A percentile compares a stretch with the other conserved stretches of the same genome.
Evolutionary conservation across 2,797 vertebrate genomes (phyloP).

Genomic region (Microhierax caerulescens): DNA sequence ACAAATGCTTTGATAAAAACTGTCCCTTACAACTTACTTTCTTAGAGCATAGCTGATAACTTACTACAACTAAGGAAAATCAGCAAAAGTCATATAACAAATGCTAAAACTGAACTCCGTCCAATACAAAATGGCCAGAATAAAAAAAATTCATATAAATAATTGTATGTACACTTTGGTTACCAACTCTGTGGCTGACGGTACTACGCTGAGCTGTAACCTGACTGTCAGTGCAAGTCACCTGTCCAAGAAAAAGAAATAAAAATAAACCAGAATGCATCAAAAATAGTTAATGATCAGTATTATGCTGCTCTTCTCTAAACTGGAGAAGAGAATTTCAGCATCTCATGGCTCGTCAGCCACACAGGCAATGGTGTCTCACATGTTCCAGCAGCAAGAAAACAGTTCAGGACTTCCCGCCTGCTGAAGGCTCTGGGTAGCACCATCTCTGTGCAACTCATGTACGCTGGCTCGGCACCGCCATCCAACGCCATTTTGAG

Average conservation of each 20-base stretch:
- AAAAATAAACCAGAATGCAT: background rate
- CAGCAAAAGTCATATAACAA: background rate
- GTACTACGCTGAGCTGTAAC: conserved; percentile 41
- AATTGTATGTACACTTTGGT: conserved; percentile 45
- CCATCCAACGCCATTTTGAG: background rate
- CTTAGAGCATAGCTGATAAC: background rate
- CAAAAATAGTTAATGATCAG: background rate
- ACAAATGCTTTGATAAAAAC: background rate
- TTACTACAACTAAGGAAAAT: background rate
- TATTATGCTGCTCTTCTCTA: background rate
- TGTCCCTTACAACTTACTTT: background rate
- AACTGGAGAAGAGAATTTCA: background rate
- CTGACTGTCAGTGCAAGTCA: conserved; percentile 56
- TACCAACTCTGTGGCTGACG: background rate
- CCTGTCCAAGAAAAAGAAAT: background rate
- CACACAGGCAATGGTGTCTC: background rate
- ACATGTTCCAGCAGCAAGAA: background rate
- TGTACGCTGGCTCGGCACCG: rapidly evolving
- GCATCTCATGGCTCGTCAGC: background rate
- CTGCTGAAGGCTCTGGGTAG: background rate
- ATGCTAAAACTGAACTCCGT: conserved; percentile 9
- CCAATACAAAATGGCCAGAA: conserved; percentile 45
- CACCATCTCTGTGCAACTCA: background rate
- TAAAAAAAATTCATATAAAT: conserved; percentile 66
- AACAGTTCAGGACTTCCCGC: background rate